Base-by-base conservation (phyloP, 1,140 invertebrate genomes). In the Ptiloglossa arizonensis region DNA sequence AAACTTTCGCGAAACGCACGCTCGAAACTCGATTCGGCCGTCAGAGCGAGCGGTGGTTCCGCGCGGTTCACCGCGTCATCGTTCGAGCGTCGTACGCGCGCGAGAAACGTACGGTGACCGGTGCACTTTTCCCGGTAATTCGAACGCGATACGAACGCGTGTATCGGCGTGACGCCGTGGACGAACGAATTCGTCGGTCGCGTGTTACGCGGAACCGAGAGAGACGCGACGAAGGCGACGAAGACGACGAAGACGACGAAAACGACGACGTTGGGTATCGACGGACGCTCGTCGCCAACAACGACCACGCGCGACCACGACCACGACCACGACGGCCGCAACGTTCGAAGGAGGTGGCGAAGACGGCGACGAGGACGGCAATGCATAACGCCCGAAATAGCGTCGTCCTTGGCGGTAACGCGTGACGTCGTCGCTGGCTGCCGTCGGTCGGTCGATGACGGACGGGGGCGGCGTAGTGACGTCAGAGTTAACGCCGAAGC, bases 401-500 rank as follows among this genome's bases (percentile, higher is more conserved):
- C 85, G 64, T 79, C 89, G 90, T 90, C 89, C 89, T 90, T 90
- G 89, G 82, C 79, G 84, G 83, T 46, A n/a, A 66, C 57, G 88
- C 73, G 87, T 90, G 89, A 90, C 89, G 89, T 89, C 81, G 84
- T 86, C n/a, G n/a, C n/a, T n/a, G n/a, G 52, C 79, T 82, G 67
- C 63, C 80, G 74, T 80, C 82, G 82, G 82, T 91, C 89, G 88
- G 86, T 91, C 89, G 88, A 92, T 92, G 87, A 86, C 87, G 88
- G 87, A 88, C 90, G 89, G 86, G 86, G 90, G 90, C 90, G 89
- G 87, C 79, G 75, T 80, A 62, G 86, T 92, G 91, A 91, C 90
- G 90, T 91, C 89, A 91, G 82, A 71, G 75, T 77, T 81, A 72
- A 70, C 73, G 77, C 52, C 59, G 46, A 59, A 62, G 32, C 60